Evolutionary conservation across 1,140 invertebrate genomes (phyloP).

Genomic region (Drosophila grimshawi): DNA sequence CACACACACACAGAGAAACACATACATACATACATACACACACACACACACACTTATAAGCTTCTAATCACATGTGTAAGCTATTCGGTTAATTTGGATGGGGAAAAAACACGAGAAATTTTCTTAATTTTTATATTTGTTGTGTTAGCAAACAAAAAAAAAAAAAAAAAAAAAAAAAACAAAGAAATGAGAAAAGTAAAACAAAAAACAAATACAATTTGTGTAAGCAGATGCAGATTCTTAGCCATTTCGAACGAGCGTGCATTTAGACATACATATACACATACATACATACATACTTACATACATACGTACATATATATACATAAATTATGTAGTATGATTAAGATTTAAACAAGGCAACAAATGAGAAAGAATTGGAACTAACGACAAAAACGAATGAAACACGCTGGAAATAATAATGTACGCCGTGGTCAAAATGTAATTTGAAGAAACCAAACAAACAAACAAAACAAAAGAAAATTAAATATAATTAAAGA

Average conservation of each 20-base stretch:
- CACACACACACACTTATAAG: constrained; percentile 19
- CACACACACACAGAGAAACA: constrained; percentile 23
- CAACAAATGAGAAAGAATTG: not conserved
- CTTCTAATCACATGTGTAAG: constrained; percentile 36
- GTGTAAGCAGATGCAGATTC: constrained; percentile 59
- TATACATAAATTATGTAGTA: constrained; percentile 12
- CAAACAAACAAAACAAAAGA: constrained; percentile 3
- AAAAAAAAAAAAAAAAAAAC: constrained; percentile 3
- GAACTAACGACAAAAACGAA: constrained; percentile 10
- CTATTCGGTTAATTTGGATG: constrained; percentile 43
- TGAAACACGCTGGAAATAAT: constrained; percentile 9
- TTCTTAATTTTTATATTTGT: constrained; percentile 40
- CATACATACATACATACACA: constrained; percentile 29
- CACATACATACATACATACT: constrained; percentile 16
- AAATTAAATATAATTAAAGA: constrained; percentile 19
- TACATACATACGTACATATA: constrained; percentile 16
- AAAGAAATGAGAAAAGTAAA: not conserved
- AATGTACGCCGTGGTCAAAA: constrained; percentile 38
- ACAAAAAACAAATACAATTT: constrained; percentile 30
- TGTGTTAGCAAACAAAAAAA: constrained; percentile 41
- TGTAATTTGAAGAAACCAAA: constrained; percentile 34
- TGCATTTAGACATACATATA: constrained; percentile 67
- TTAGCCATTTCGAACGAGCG: constrained; percentile 78
- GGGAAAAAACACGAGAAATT: constrained; percentile 26
- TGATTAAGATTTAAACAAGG: constrained; percentile 29